Base-by-base conservation (phyloP, 2,113 vertebrate species). In the Rhagologus leucostigma region DNA sequence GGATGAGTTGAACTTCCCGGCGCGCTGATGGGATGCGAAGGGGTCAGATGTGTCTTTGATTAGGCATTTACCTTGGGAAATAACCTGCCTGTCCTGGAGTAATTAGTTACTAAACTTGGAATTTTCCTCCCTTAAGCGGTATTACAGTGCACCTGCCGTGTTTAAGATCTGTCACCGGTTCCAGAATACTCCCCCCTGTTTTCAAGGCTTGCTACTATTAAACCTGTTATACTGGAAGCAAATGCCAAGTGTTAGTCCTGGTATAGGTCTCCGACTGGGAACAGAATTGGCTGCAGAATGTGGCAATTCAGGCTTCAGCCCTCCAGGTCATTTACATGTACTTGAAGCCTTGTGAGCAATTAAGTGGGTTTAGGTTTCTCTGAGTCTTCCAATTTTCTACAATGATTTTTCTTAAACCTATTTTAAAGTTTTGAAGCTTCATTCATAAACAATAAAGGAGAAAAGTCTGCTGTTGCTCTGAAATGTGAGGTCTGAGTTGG, bases 101-200 rank as follows among this genome's bases (percentile, higher is more conserved):
- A 70, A 21, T 78, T 74, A 76, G 82, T 91, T 87, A 29, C 65
- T 46, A 18, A 94, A 84, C 75, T 79, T 71, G 63, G 80, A 64
- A 29, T 68, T 92, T 90, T 64, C 62, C 39, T 94, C 52, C 80
- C 62, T 74, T 44, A 17, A 10, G 55, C 55, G 11, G 37, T 79
- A 32, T 79, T 65, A 52, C 5, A 10, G 67, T 95, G 95, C 97
- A 98, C 96, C 97, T 98, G 97, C 96, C 62, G 10, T 59, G 32
- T 88, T 75, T 77, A 49, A 73, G 87, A 37, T 77, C 78, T 84
- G 82, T 71, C 79, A 23, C 29, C 0, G 14, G 73, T 93, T 96
- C 68, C 89, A 81, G 57, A 65, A 70, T 74, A 10, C n/a, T 27
- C 30, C 24, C 5, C 27, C 23, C 26, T 37, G 49, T 65, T 88